Conservation (phyloP, 2,113 vertebrate genomes). For the Ctenodactylus gundi region DNA sequence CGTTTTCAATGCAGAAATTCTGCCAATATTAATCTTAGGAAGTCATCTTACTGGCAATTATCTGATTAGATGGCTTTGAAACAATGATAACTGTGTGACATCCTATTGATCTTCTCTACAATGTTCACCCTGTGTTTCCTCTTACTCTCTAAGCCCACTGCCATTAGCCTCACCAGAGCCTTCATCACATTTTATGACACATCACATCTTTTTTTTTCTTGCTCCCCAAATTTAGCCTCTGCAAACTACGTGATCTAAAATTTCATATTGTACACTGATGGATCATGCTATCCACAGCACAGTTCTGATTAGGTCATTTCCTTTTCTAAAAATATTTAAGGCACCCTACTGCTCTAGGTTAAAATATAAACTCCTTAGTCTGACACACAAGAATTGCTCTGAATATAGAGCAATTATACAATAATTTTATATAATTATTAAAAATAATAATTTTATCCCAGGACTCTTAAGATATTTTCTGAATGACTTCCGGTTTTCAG, state of each 20-base stretch:
- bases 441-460: background rate
- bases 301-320: background rate
- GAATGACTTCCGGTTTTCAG: background rate
- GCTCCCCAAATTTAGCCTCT: background rate
- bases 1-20: slow-evolving; percentile 39
- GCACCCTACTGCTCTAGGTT: background rate
- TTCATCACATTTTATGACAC: background rate
- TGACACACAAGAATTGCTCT: background rate
- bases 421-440: no score
- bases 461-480: slow-evolving; percentile 11
- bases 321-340: background rate
- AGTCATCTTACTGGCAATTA: slow-evolving; percentile 64
- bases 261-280: background rate
- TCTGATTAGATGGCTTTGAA: slow-evolving; percentile 55
- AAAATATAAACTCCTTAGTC: background rate
- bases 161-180: background rate
- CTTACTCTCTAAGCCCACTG: background rate
- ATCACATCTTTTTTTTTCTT: no score
- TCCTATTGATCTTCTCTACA: slow-evolving; percentile 51
- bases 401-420: background rate
- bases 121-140: slow-evolving; percentile 1
- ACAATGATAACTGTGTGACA: slow-evolving; percentile 56
- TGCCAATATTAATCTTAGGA: slow-evolving; percentile 39
- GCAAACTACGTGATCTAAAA: slow-evolving; percentile 36
- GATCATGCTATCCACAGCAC: background rate